Evolutionary conservation across 2,888 invertebrate genomes (phyloP).

Genomic region (Brachyptera putata): DNA sequence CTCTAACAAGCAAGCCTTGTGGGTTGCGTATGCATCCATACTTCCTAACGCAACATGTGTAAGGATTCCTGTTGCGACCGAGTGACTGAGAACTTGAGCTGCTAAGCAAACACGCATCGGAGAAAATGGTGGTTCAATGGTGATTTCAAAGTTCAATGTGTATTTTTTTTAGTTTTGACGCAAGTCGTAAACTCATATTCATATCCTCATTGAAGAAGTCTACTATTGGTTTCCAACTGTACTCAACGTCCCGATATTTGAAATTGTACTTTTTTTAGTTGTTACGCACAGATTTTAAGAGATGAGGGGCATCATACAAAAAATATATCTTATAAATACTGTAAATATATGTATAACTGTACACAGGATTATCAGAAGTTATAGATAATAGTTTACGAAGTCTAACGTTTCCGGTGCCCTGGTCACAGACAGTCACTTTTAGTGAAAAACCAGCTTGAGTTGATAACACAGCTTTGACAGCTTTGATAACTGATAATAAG

Average conservation of each 20-base stretch:
- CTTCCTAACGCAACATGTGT: slow-evolving; percentile 15
- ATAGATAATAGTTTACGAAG: neutral
- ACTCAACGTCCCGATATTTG: slow-evolving; percentile 1
- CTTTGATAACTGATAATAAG: neutral
- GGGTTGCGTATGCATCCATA: slow-evolving; percentile 2
- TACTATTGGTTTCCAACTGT: neutral
- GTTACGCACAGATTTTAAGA: slow-evolving; percentile 17
- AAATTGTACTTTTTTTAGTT: slow-evolving; percentile 21
- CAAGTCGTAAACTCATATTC: slow-evolving; percentile 8
- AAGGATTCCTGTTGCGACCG: slow-evolving; percentile 11
- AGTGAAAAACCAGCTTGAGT: slow-evolving; percentile 12
- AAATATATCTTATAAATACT: neutral
- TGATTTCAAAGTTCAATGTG: neutral
- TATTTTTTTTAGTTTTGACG: slow-evolving; percentile 15
- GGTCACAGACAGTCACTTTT: slow-evolving; percentile 19
- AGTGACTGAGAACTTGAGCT: slow-evolving; percentile 19
- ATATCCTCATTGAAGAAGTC: slow-evolving; percentile 20
- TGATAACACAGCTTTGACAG: no score
- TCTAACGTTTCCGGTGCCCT: slow-evolving; percentile 6
- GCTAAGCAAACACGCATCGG: slow-evolving; percentile 22
- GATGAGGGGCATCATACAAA: slow-evolving; percentile 15
- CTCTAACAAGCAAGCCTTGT: no score
- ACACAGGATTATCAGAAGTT: neutral
- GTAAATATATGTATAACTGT: neutral
- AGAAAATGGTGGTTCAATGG: slow-evolving; percentile 20